Base-by-base conservation (phyloP, 2,113 vertebrate genomes). In the Gracilinanus agilis region DNA sequence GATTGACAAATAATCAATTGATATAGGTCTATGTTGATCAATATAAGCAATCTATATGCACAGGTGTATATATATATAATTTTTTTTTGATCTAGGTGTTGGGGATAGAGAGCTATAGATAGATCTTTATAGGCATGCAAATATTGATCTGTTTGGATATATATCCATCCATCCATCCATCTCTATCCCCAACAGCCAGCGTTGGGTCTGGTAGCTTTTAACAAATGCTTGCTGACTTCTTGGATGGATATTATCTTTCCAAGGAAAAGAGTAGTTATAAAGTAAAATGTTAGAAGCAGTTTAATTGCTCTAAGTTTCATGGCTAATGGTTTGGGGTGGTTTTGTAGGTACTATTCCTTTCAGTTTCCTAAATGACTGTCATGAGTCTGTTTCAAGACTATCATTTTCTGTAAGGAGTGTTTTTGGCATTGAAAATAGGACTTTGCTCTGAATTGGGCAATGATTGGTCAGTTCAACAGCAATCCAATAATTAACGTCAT, bases 401-500 rank as follows among this genome's bases (percentile, higher is more conserved):
- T 92, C 92, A 19, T 96, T 96, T 97, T 96, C 94, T 96, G 96
- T 92, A 94, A 97, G 92, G 96, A 95, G 21, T 67, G 61, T 53
- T 61, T 97, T 96, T 95, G 96, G 49, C 55, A 96, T 93, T 93
- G 92, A 93, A 96, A 94, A 95, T 44, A 75, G 67, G n/a, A 53
- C 58, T 90, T 95, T 27, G 90, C 34, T 89, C 61, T 93, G 53
- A 67, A 67, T 0, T 49, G 61, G 92, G 55, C 53, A n/a, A 96
- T 92, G 53, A 96, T 27, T 88, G 89, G 55, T 8, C 96, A 92
- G 90, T 2, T 92, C 94, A 96, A 83, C 90, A 96, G 58, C 53
- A 94, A 16, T 44, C 44, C 55, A 88, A 23, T 9, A 90, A 90
- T 92, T 96, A 75, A 90, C 90, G 95, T 55, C 16, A 96, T 90